Evolutionary conservation across 2,113 vertebrate genomes (phyloP).

Genomic region (Mixornis gularis): DNA sequence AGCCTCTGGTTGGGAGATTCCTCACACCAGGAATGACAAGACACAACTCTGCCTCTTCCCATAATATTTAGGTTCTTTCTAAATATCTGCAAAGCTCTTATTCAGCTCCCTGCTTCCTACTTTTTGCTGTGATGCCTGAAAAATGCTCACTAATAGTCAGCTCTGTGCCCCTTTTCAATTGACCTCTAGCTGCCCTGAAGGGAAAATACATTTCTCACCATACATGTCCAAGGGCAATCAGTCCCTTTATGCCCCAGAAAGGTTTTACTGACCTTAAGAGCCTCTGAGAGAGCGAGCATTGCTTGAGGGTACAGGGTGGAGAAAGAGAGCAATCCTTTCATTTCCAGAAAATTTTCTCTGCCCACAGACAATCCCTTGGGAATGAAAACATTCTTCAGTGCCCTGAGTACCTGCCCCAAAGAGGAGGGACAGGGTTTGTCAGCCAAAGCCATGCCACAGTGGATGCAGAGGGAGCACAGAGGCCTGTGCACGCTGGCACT

Average conservation of each 20-base stretch:
- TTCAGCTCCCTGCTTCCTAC: neutral
- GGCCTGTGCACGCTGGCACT: rapidly evolving
- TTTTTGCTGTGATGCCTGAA: neutral
- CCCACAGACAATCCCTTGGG: neutral
- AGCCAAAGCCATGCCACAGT: neutral
- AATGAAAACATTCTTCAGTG: slow-evolving; percentile 49
- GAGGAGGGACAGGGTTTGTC: neutral
- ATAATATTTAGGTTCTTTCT: neutral
- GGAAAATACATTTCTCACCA: neutral
- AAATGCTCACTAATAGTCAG: neutral
- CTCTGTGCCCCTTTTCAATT: neutral
- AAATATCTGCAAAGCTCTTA: neutral
- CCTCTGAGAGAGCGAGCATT: neutral
- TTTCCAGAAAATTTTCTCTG: slow-evolving; percentile 1
- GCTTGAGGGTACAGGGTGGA: neutral
- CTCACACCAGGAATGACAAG: neutral
- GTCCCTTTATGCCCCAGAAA: neutral
- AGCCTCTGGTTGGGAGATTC: neutral
- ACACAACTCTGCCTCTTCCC: neutral
- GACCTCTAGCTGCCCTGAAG: neutral
- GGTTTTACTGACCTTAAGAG: slow-evolving; percentile 56
- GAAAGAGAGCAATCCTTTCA: neutral
- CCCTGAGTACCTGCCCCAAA: neutral
- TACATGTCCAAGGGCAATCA: neutral
- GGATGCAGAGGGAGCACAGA: neutral